Evolutionary conservation across 2,888 invertebrate species (phyloP), one percentile per base, ranked within the genome.

Genomic region (Gymnosoma rotundatum): DNA sequence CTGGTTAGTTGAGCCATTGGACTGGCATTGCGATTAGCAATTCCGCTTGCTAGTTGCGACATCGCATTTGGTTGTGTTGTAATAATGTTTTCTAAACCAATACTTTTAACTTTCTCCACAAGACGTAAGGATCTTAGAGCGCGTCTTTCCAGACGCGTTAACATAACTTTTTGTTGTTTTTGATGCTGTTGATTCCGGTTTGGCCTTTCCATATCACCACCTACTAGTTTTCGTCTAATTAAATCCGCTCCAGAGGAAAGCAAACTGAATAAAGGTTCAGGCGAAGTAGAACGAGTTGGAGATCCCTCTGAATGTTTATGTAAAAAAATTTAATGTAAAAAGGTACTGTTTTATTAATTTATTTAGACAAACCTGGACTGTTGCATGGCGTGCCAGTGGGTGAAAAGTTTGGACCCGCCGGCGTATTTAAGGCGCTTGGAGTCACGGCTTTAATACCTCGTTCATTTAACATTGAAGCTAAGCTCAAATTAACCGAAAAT

Each of bases 331-430:
- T 32, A 25, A 25, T 1, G 25, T 32, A 32, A 32, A 32, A 6
- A 32, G 8, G 6, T 32, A 5, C 8, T 32, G 20, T 16, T n/a
- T n/a, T 21, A 14, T 25, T 14, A 21, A 61, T 18, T 61, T 38
- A 42, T 52, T 36, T 63, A 72, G 9, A 64, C 82, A 85, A 92
- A 88, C 95, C 95, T 1, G 97, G 97, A 89, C 96, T 97, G 91
- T 97, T 97, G 89, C 96, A 96, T 1, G 97, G 97, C 8, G 97
- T 97, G 9, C 97, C 97, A 0, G 97, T 97, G 5, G 97, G 96
- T 9, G 96, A 94, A 91, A 94, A 97, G 86, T 94, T 94, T 2
- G 93, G 93, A 38, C 94, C 94, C 58, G 93, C 94, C 9, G 96
- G 95, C 6, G 95, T 94, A 86, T 94, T 93, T 0, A 94, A 91